These are phyloP conservation scores for Bembecia ichneumoniformis DNA, from an alignment of 2,888 invertebrate genomes.

Conservation along the genomic window DNA sequence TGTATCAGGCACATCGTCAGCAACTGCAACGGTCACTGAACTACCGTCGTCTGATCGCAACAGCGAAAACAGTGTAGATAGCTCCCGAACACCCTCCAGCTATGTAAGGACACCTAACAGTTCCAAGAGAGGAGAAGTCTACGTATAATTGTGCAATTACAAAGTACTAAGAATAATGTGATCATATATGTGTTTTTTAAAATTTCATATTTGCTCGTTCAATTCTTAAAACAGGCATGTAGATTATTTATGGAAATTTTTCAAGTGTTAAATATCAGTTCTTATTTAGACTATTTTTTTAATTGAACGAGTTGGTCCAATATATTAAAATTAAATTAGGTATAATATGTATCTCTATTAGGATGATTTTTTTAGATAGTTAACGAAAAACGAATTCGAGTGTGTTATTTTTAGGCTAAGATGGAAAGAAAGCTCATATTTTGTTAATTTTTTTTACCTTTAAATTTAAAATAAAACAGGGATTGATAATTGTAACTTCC, in stretches of 20 bases:
- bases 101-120: slow-evolving; percentile 38
- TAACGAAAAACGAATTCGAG: no score
- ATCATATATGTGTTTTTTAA: slow-evolving; percentile 6
- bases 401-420: no score
- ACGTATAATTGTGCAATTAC: slow-evolving; percentile 30
- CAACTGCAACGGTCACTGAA: slow-evolving; percentile 32
- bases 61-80: slow-evolving; percentile 37
- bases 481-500: slow-evolving; percentile 46
- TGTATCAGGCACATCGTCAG: slow-evolving; percentile 16
- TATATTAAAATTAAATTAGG: no score
- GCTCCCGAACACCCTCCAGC: slow-evolving; percentile 35
- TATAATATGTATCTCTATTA: no score
- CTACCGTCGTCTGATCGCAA: slow-evolving; percentile 39
- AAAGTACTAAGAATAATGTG: slow-evolving; percentile 24
- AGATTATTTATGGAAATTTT: no score
- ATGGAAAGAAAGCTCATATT: slow-evolving; percentile 1
- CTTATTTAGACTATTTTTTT: no score
- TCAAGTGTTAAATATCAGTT: no score
- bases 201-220: no score
- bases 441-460: slow-evolving; percentile 4
- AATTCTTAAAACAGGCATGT: no score
- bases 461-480: slow-evolving; percentile 37
- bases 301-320: no score
- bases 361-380: no score
- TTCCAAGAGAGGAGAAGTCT: slow-evolving; percentile 59